Percentiles rank a stretch among this genome's conserved stretches.
These are phyloP conservation scores for Xestobium rufovillosum DNA, from an alignment of 2,888 invertebrate species.

Conservation along the genomic window DNA sequence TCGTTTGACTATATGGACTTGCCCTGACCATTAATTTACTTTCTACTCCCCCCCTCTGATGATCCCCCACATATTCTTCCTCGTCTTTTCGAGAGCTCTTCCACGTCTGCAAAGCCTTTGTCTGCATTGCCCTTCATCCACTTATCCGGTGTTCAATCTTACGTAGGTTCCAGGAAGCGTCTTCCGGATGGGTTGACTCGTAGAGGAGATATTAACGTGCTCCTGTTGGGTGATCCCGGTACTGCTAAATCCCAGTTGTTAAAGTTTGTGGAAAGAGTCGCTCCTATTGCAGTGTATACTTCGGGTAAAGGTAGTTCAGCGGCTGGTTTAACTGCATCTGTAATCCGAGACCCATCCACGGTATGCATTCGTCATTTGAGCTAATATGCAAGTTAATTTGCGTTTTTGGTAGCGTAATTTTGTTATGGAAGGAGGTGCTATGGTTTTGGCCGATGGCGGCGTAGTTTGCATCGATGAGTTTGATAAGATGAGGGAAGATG, in stretches of 20 bases:
- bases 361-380: conserved; percentile 50
- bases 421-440: conserved; percentile 98
- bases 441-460: conserved; percentile 98
- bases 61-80: no score
- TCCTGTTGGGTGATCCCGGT: conserved; percentile 95
- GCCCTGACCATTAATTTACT: no score
- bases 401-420: conserved; percentile 71
- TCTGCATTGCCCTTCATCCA: no score
- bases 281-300: conserved; percentile 93
- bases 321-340: conserved; percentile 97
- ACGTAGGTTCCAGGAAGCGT: conserved; percentile 65
- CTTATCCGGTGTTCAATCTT: not conserved
- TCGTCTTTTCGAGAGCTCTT: no score
- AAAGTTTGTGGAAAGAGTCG: conserved; percentile 93
- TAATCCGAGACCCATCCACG: conserved; percentile 85
- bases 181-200: conserved; percentile 93
- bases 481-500: conserved; percentile 99
- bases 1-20: no score
- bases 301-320: conserved; percentile 99
- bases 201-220: conserved; percentile 93
- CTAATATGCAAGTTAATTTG: not conserved
- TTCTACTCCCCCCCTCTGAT: no score
- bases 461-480: conserved; percentile 99
- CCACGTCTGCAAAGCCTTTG: no score
- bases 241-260: conserved; percentile 98